Base-by-base conservation (phyloP, 1,140 invertebrate species). In the Bursaphelenchus mucronatus region DNA sequence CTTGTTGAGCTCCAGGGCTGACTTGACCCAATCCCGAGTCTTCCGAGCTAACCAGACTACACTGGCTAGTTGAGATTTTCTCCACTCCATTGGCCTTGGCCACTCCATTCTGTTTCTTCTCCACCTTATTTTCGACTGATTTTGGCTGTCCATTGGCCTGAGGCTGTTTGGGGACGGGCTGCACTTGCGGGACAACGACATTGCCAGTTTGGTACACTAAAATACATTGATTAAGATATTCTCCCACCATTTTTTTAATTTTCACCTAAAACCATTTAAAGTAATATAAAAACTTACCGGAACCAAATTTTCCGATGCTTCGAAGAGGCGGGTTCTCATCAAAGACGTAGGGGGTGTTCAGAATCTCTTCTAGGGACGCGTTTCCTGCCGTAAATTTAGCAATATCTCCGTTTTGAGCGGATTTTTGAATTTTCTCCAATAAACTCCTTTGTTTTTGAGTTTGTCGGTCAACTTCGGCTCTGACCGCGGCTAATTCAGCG, bases 11-110 rank as follows among this genome's bases (percentile, higher is more conserved):
- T 30, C 30, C 70, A 13, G 74, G 74, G 45, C 68, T 71, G 41
- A 73, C 73, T 30, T 71, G 69, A 6, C 69, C 69, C 8, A 76
- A 58, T 47, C 75, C 75, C 39, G 72, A 77, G 49, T 76, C 74
- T 11, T 76, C 73, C 11, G 71, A 74, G 65, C 75, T 78, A 8
- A 75, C 72, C 50, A 76, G 57, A 53, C 71, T 74, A 13, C 71
- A 70, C 21, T 75, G 74, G 51, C 74, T 76, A 41, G 66, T 66
- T 8, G 73, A 71, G 46, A 69, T 74, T 17, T 77, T 77, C 30
- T 30, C 30, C 1, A 30, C 30, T 30, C 30, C 30, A 30, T 30
- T 30, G 30, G 30, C 30, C 56, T 76, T 75, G 6, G 40, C 61
- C 0, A 57, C 49, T 4, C 57, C 59, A 11, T 64, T 63, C n/a